Percentiles rank a stretch among this genome's conserved stretches.
These are phyloP conservation scores for Strigamia transsilvanica DNA, from an alignment of 2,888 invertebrate genomes.

Conservation along the genomic window DNA sequence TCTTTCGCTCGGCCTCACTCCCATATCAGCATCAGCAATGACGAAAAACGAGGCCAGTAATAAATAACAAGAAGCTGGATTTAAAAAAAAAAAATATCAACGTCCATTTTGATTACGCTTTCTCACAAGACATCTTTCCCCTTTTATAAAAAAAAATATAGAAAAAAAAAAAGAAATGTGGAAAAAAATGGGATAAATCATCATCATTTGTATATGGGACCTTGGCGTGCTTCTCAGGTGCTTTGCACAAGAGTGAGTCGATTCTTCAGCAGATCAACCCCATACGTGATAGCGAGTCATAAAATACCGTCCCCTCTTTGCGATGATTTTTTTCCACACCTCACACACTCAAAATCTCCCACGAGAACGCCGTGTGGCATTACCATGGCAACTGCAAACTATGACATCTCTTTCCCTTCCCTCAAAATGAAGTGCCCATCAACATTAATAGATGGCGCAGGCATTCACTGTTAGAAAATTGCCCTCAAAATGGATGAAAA, in stretches of 20 bases:
- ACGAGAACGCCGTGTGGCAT: neutral
- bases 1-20: conserved; percentile 30
- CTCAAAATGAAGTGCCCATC: conserved; percentile 26
- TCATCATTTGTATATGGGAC: conserved; percentile 14
- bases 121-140: neutral
- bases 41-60: conserved; percentile 30
- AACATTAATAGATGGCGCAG: conserved; percentile 26
- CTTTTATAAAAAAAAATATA: too few species aligned
- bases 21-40: conserved; percentile 30
- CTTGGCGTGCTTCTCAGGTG: conserved; percentile 20
- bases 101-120: neutral
- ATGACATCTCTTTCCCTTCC: conserved; percentile 21
- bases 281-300: conserved; percentile 21
- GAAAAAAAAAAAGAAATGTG: too few species aligned
- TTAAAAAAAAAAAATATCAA: conserved; percentile 3
- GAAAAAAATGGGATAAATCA: neutral
- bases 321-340: conserved; percentile 30
- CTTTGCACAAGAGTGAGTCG: conserved; percentile 8
- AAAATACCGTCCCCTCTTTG: conserved; percentile 17
- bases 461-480: conserved; percentile 17
- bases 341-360: conserved; percentile 17
- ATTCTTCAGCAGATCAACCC: conserved; percentile 21
- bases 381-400: conserved; percentile 15
- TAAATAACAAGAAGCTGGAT: conserved; percentile 16
- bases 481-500: conserved; percentile 30